Base-by-base conservation (phyloP, 2,888 invertebrate genomes). In the Synanthedon tipuliformis region DNA sequence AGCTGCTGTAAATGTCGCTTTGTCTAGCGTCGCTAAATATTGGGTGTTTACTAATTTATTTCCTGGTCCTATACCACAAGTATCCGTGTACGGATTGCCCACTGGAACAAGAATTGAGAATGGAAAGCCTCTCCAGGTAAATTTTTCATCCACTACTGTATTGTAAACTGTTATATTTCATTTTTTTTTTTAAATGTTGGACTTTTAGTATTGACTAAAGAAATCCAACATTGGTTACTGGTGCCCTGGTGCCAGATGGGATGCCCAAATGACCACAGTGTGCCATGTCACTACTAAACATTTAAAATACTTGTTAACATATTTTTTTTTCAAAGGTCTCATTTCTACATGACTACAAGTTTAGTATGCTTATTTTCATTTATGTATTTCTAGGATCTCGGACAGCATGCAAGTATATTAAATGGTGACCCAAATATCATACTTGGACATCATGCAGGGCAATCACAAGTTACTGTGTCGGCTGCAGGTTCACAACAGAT, bases 1-100 rank as follows among this genome's bases (percentile, higher is more conserved):
- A 0, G 90, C 91, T 51, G 90, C 90, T 55, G 87, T 91, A 60
- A 91, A 91, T 74, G 92, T 93, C 68, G 91, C 93, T 69, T 89
- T 92, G 82, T 91, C 91, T 73, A 92, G 90, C 83, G 92, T 93
- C 69, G 93, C 93, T 61, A 94, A 94, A 79, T 94, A 94, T 78
- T 94, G 93, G 94, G 93, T 94, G 72, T 90, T 94, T 75, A 93
- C 94, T 58, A 94, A 94, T 89, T 87, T 94, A 61, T 91, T 94
- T 73, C 94, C 93, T 53, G 92, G 92, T 55, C 92, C 92, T 52
- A 89, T 93, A 75, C 92, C 93, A 56, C 93, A 93, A 88, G 92
- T 93, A 52, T 92, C 92, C 50, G 92, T 92, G 53, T 92, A 92
- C 73, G 90, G 90, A 13, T 82, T 92, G 56, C 91, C 91, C 54